These are phyloP conservation scores for Cygnus atratus DNA, from an alignment of 2,113 vertebrate genomes.

Conservation along the genomic window DNA sequence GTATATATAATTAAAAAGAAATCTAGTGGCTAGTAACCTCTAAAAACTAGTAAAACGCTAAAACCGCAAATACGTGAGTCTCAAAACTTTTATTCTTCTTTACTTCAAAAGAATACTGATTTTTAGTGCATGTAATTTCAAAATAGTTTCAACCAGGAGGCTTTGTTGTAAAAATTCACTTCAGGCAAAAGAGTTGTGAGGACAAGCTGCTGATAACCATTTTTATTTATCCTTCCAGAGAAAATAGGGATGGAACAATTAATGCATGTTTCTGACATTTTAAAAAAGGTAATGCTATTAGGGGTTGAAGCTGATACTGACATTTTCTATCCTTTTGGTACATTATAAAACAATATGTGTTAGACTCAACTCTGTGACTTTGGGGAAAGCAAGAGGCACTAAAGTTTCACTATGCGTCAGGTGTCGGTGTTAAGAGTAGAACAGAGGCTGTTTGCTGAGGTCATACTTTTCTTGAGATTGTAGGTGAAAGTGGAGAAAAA, in stretches of 20 bases:
- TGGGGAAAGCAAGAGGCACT: not conserved
- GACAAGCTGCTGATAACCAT: not conserved
- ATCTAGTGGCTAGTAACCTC: not conserved
- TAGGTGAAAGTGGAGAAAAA: not conserved
- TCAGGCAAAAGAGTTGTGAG: not conserved
- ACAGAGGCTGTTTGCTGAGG: not conserved
- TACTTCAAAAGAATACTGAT: not conserved
- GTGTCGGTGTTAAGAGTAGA: not conserved
- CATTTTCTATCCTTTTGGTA: not conserved
- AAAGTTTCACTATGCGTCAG: not conserved
- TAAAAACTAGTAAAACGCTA: not conserved
- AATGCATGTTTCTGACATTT: not conserved
- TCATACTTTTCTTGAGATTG: not conserved
- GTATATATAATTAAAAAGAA: not conserved
- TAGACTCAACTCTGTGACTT: not conserved
- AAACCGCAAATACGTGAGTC: rapidly evolving
- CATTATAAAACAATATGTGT: rapidly evolving
- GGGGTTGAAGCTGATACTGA: not conserved
- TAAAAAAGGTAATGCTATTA: not conserved
- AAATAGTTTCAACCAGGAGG: not conserved
- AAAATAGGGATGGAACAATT: not conserved
- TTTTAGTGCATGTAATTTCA: not conserved
- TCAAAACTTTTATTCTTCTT: not conserved
- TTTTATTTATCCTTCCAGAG: not conserved
- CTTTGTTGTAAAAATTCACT: not conserved